Evolutionary conservation across 2,888 invertebrate species (phyloP), one percentile per base, ranked within the genome.

Genomic region (Pristionchus mayeri): DNA sequence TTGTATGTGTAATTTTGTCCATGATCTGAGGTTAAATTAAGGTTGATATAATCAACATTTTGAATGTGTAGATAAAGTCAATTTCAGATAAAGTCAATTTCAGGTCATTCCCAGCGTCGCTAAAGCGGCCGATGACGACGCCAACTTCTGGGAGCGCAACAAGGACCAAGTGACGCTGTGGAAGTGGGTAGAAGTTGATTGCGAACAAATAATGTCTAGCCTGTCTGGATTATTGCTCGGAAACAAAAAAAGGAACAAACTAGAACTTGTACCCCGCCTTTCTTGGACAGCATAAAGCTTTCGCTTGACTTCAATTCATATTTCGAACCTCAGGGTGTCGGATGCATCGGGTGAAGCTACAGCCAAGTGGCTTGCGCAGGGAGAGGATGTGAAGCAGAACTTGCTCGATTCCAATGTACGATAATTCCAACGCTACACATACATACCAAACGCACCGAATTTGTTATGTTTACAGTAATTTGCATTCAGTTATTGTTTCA

Each of bases 361-460:
- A 91, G 94, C 95, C 18, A 95, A 95, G 0, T 94, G 95, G 9
- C 94, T 97, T 11, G 93, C 95, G 3, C 94, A 95, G 84, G 96
- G 96, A 88, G 97, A 96, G 0, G 63, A 88, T 40, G 94, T 96
- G 90, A 95, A 95, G 54, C 95, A 96, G 91, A 95, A 95, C 27
- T 94, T 95, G 92, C 94, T 96, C 3, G 95, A 96, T 87, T 95
- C 95, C 13, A 95, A 95, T 93, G 95, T 95, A 93, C 1, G 34
- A 6, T n/a, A n/a, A n/a, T n/a, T n/a, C n/a, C n/a, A n/a, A n/a
- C n/a, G n/a, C n/a, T n/a, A n/a, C n/a, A n/a, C n/a, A n/a, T n/a
- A n/a, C n/a, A n/a, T n/a, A n/a, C n/a, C n/a, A n/a, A n/a, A n/a
- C n/a, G n/a, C n/a, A n/a, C n/a, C n/a, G n/a, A n/a, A n/a, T n/a